Evolutionary conservation across 2,113 vertebrate genomes (phyloP).

Genomic region (Morone chrysops): DNA sequence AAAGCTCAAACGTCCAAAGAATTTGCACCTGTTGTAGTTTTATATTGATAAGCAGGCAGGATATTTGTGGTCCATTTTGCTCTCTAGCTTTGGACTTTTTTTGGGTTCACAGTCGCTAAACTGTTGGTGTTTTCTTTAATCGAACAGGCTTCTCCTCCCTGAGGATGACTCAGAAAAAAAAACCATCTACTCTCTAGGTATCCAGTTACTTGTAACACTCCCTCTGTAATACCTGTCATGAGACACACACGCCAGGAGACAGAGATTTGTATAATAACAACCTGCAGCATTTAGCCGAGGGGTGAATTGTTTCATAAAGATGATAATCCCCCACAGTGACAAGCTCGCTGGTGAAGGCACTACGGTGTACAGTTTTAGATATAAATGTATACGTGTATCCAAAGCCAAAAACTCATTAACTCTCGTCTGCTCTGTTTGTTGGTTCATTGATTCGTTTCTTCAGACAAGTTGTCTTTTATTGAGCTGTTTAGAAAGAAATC

Average conservation of each 20-base stretch:
- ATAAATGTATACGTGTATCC: neutral
- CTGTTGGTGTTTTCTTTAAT: slow-evolving; percentile 5
- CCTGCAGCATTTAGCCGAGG: slow-evolving; percentile 23
- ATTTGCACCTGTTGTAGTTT: slow-evolving; percentile 15
- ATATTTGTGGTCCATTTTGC: neutral
- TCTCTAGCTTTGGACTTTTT: neutral
- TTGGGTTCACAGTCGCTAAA: neutral
- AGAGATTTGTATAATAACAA: slow-evolving; percentile 17
- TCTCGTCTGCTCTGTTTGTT: neutral
- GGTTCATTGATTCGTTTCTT: slow-evolving; percentile 22
- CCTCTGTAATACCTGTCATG: slow-evolving; percentile 36
- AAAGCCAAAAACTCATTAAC: slow-evolving; percentile 27
- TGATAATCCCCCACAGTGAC: slow-evolving; percentile 36
- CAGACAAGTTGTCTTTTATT: slow-evolving; percentile 9
- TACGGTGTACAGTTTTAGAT: slow-evolving; percentile 11
- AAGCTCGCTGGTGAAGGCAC: slow-evolving; percentile 1
- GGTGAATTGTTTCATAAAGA: slow-evolving; percentile 41
- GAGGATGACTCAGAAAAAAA: slow-evolving; percentile 26
- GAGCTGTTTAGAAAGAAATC: neutral
- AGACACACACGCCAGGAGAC: neutral
- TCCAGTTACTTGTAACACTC: slow-evolving; percentile 16
- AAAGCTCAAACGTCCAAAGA: slow-evolving; percentile 17
- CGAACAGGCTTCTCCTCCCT: neutral
- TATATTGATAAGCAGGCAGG: slow-evolving; percentile 4
- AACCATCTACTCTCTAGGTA: neutral